Evolutionary conservation across 2,113 vertebrate genomes (phyloP), one percentile per base, ranked within the genome.

Genomic region (Brienomyrus brachyistius): DNA sequence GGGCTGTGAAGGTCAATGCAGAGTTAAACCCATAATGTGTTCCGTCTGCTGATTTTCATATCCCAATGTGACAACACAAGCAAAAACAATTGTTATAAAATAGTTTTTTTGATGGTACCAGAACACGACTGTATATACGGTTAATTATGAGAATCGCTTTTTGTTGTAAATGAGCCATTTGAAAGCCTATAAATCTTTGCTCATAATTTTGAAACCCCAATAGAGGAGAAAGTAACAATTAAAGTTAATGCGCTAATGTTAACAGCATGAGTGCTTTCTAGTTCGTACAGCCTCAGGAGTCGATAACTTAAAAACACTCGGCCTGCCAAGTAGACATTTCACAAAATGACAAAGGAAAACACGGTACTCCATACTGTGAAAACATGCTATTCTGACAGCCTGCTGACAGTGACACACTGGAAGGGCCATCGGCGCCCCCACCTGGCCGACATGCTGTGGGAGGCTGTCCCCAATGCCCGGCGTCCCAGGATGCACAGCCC

Each of bases 381-480:
- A 56, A 56, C 52, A 23, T 7, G 19, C 19, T 23, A 21, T 23
- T 31, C 10, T 31, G 66, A 70, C 23, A 74, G 66, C 66, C 27
- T 0, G 66, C 35, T 40, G 70, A 17, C 1, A 2, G 3, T 0
- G 62, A 23, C 56, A n/a, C 23, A 2, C 59, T 9, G 6, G 59
- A 62, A 9, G 23, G 54, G 54, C 19, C 1, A n/a, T 23, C 1
- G 59, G 62, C 23, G 9, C 27, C 23, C 84, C 92, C 91, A 97
- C 97, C 97, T 98, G 74, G 97, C 97, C 50, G 97, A 98, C 97
- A 98, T 97, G 94, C 97, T 98, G 94, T 98, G 97, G 0, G 97
- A 97, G 3, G 97, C 97, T 0, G 97, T 98, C 87, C 97, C 97
- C 93, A 98, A 92, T 47, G 97, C 97, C 92, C 97, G 94, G 88